These are phyloP conservation scores for Dexiosoma caninum DNA, from an alignment of 2,888 invertebrate species.

Conservation along the genomic window DNA sequence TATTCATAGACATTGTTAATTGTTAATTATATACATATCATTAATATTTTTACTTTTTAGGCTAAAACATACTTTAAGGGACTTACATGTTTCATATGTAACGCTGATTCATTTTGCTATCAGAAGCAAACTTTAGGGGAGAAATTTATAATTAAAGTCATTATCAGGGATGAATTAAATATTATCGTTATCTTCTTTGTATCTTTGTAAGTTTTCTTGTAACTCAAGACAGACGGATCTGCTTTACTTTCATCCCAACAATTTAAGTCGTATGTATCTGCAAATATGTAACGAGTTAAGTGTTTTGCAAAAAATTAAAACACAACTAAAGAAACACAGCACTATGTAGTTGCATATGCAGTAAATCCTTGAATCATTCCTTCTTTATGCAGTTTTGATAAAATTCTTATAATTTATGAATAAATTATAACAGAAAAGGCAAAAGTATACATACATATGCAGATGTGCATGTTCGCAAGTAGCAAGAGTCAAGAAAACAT, in stretches of 20 bases:
- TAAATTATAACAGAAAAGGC: conserved; percentile 35
- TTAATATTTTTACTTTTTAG: too few relatives aligned
- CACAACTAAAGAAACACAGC: neutral
- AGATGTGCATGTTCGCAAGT: too few relatives aligned
- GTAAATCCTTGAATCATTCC: conserved; percentile 1
- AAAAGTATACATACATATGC: neutral
- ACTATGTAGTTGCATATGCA: neutral
- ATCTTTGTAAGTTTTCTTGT: neutral
- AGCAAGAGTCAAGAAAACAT: neutral
- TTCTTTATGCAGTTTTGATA: neutral
- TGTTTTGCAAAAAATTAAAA: conserved; percentile 14
- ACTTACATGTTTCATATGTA: too few relatives aligned
- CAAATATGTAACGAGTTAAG: neutral
- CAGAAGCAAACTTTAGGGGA: too few relatives aligned
- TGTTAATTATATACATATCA: too few relatives aligned
- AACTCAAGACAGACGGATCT: conserved; percentile 1
- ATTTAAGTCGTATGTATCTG: neutral
- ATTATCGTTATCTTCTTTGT: too few relatives aligned
- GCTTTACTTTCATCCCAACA: neutral
- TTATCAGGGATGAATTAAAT: too few relatives aligned
- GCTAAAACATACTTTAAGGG: too few relatives aligned
- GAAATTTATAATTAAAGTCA: too few relatives aligned
- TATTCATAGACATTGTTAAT: too few relatives aligned
- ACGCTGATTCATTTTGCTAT: too few relatives aligned
- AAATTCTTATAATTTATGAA: conserved; percentile 32